Base-by-base conservation (phyloP, 2,888 invertebrate species). In the Pachydiplax longipennis region DNA sequence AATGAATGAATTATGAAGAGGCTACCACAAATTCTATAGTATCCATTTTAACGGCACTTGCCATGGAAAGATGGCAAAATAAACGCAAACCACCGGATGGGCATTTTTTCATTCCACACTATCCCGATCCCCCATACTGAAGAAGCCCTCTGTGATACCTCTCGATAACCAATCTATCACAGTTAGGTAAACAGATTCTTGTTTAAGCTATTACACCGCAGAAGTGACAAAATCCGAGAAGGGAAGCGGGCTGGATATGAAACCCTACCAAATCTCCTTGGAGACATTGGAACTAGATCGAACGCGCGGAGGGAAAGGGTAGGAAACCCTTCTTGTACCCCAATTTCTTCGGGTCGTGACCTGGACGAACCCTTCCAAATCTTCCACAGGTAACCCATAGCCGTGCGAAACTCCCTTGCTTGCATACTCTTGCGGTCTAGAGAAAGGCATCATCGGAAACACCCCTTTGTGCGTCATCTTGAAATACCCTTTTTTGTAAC, bases 161-260 rank as follows among this genome's bases (percentile, higher is more conserved):
- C 73, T 25, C 25, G 73, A 73, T 73, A 31, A 31, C 73, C 73
- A 25, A 1, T 13, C 73, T 73, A 73, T 73, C 73, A 73, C 73
- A 31, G 13, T 4, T 31, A 25, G 12, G 73, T 31, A 73, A 31
- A 73, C 73, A 73, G 73, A 73, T 31, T 31, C 73, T 12, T 12
- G 73, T 73, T 73, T 73, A 22, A 73, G 73, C 73, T 31, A 73
- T 31, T 73, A 73, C 73, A 73, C 73, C 73, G 8, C 13, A 2
- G 65, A 44, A 44, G 73, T 31, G 31, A 10, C 25, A 31, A 73
- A 73, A 73, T 73, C 73, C 61, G 87, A 87, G 58, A 87, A 31
- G 87, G 87, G 87, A 87, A 87, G 61, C 65, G 37, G 61, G 15
- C 61, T n/a, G 83, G 82, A 25, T 25, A 48, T 25, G 87, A 87